A percentile compares a stretch with the other conserved stretches of the same genome.
phyloP scores from a whole-genome alignment of 2,888 invertebrate species.

The Spisula solida region DNA sequence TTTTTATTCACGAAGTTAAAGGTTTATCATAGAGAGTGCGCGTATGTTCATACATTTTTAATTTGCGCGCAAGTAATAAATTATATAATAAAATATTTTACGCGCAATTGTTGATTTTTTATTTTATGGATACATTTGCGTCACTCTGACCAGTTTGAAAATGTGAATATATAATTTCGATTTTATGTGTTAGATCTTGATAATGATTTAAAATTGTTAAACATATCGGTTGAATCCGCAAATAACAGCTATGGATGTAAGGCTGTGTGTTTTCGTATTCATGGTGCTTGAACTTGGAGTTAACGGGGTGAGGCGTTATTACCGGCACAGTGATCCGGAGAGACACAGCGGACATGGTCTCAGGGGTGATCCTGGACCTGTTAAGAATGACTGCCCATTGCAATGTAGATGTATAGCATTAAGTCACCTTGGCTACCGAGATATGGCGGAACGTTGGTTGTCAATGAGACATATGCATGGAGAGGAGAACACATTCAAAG shows the following conservation, averaged over 20 bases:
- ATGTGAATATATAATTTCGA: background rate
- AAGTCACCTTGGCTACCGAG: constrained; percentile 63
- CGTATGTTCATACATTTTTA: background rate
- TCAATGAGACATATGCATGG: constrained; percentile 57
- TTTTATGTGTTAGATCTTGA: background rate
- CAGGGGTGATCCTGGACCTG: constrained; percentile 19
- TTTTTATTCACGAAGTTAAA: background rate
- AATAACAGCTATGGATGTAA: background rate
- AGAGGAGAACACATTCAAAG: constrained; percentile 47
- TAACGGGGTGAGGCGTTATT: constrained; percentile 15
- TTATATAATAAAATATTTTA: background rate
- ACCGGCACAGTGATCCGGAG: constrained; percentile 31
- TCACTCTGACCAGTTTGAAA: background rate
- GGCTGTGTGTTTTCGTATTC: background rate
- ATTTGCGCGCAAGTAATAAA: too few relatives aligned
- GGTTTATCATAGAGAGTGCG: background rate
- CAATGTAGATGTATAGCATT: constrained; percentile 70
- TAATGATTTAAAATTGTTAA: background rate
- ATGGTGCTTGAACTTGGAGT: constrained; percentile 11
- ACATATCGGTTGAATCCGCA: background rate
- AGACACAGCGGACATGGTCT: background rate
- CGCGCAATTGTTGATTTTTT: too few relatives aligned
- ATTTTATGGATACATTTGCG: background rate
- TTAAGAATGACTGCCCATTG: constrained; percentile 62
- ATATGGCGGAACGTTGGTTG: constrained; percentile 69